Base-by-base conservation (phyloP, 64 coral and sea anemone species). In the Pachyseris speciosa region DNA sequence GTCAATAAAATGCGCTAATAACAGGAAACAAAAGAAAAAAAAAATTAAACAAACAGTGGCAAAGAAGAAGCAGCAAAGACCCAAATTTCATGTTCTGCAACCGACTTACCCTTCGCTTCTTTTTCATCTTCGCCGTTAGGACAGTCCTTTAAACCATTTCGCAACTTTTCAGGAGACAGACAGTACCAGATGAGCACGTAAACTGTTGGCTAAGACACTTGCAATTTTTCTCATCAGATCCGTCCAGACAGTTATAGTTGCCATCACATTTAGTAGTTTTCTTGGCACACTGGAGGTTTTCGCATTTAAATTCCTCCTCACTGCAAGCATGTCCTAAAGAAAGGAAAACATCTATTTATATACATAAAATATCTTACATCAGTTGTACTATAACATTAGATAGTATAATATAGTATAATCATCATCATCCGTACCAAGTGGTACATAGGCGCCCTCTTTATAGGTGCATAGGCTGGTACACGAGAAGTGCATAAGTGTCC, bases 61-160 rank as follows among this genome's bases (percentile, higher is more conserved):
- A n/a, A n/a, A n/a, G n/a, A n/a, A n/a, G n/a, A n/a, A n/a, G n/a
- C n/a, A n/a, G n/a, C n/a, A n/a, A n/a, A n/a, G n/a, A n/a, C n/a
- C n/a, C n/a, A n/a, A n/a, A n/a, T n/a, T n/a, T n/a, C n/a, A n/a
- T n/a, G n/a, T n/a, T n/a, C n/a, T n/a, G n/a, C n/a, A n/a, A 47
- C 44, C 7, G 7, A 37, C 17, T 69, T 69, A 69, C 66, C 66
- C 13, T 22, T 13, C 37, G 1, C 31, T 69, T 69, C 34, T 33
- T 66, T 84, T 61, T 84, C 80, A 84, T 84, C 80, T 66, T 41
- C 38, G 2, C 80, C 80, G 45, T 84, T 51, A 2, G 6, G 4
- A 26, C 80, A 84, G n/a, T 84, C 29, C 8, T 67, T 26, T 42
- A 3, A 29, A 4, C 80, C 58, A 67, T 84, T 60, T 66, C 80